Evolutionary conservation across 2,113 vertebrate genomes (phyloP).

Genomic region (Aythya baeri): DNA sequence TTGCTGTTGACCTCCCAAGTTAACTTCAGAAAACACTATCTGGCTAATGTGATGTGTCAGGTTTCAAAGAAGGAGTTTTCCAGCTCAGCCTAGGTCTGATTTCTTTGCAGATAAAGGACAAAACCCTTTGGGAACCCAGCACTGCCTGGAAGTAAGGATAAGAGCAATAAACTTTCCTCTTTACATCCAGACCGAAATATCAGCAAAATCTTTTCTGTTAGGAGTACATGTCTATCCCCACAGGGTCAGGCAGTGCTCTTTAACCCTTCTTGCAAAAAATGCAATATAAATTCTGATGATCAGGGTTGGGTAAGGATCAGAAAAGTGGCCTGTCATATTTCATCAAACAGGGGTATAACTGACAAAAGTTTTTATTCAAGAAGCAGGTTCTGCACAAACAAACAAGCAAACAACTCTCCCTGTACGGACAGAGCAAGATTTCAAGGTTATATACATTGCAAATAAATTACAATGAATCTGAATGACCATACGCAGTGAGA

Average conservation of each 20-base stretch:
- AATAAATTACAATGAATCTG: background rate
- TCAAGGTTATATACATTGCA: background rate
- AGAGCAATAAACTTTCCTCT: background rate
- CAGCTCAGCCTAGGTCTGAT: background rate
- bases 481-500: background rate
- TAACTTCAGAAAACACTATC: slow-evolving; percentile 13
- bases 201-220: background rate
- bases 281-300: slow-evolving; percentile 11
- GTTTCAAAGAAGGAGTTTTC: slow-evolving; percentile 25
- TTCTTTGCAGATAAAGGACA: slow-evolving; percentile 2
- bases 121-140: background rate
- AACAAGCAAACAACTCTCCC: background rate
- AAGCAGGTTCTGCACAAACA: background rate
- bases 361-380: background rate
- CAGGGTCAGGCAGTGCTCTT: background rate
- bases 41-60: background rate
- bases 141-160: background rate
- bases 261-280: background rate
- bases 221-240: background rate
- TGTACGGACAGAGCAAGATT: background rate
- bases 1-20: background rate
- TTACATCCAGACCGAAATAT: background rate
- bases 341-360: background rate
- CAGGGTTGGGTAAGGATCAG: background rate
- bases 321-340: background rate